Evolutionary conservation across 2,888 invertebrate species (phyloP).

Genomic region (Craniophora ligustri): DNA sequence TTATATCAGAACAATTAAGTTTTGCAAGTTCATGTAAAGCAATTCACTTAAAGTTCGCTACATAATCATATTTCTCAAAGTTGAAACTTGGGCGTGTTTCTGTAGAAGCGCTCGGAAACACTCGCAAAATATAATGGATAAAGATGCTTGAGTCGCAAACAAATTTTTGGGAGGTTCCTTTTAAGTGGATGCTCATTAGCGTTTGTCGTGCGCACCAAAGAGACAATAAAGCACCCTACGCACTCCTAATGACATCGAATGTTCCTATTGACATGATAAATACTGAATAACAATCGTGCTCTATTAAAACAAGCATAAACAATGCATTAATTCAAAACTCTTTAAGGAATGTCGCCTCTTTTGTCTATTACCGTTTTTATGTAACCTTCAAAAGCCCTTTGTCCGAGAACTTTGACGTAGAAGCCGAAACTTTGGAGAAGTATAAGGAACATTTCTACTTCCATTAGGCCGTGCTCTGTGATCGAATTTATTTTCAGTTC

Average conservation of each 20-base stretch:
- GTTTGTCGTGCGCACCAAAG: conserved; percentile 39
- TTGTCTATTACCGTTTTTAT: conserved; percentile 23
- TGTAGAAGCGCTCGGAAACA: conserved; percentile 55
- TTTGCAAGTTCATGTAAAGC: conserved; percentile 80
- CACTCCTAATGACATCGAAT: conserved; percentile 40
- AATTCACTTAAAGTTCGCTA: conserved; percentile 82
- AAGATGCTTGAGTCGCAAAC: conserved; percentile 62
- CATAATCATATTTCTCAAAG: conserved; percentile 80
- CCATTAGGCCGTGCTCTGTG: conserved; percentile 43
- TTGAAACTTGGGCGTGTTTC: conserved; percentile 69
- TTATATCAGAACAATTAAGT: conserved; percentile 82
- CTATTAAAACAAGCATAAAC: conserved; percentile 25
- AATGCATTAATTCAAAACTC: conserved; percentile 13
- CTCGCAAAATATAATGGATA: conserved; percentile 64
- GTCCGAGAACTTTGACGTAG: conserved; percentile 48
- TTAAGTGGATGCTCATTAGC: conserved; percentile 63
- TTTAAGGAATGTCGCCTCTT: conserved; percentile 17
- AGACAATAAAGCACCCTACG: conserved; percentile 36
- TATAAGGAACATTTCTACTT: conserved; percentile 49
- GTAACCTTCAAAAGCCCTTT: conserved; percentile 38
- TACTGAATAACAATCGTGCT: conserved; percentile 15
- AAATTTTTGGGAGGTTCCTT: conserved; percentile 59
- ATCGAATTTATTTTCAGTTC: conserved; percentile 52
- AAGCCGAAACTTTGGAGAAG: conserved; percentile 48
- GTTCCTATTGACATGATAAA: conserved; percentile 34